Conservation (phyloP, 2,888 invertebrate genomes). For the Leptopterna dolabrata region DNA sequence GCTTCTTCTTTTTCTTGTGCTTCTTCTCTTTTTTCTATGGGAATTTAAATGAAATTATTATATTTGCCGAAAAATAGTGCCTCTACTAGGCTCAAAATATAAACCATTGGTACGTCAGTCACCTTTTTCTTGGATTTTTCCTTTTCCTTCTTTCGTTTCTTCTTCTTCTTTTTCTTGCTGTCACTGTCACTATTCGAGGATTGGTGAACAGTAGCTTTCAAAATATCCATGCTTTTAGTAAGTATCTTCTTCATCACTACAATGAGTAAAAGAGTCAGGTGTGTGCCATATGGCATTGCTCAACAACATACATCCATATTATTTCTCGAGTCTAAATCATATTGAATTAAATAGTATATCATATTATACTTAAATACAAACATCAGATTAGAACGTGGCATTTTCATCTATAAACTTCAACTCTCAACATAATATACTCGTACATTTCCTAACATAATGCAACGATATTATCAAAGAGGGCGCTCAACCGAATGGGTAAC, state of each 20-base stretch:
- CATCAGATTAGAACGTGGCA: too few relatives aligned
- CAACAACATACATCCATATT: too few relatives aligned
- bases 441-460: too few relatives aligned
- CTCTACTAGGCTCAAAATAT: neutral
- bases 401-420: too few relatives aligned
- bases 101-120: neutral
- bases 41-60: conserved; percentile 16
- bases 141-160: conserved; percentile 60
- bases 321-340: too few relatives aligned
- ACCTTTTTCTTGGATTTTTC: conserved; percentile 67
- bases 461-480: too few relatives aligned
- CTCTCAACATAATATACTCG: too few relatives aligned
- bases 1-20: conserved; percentile 72
- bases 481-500: too few relatives aligned
- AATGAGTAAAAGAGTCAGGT: neutral
- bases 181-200: conserved; percentile 59
- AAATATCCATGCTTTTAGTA: neutral
- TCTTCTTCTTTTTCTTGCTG: conserved; percentile 61
- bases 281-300: too few relatives aligned
- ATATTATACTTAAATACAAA: too few relatives aligned
- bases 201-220: neutral
- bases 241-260: conserved; percentile 45
- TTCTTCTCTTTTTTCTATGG: conserved; percentile 65
- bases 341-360: too few relatives aligned
- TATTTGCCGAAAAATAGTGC: neutral